phyloP scores from a whole-genome alignment of 2,888 invertebrate species.

The Oxycera nigricornis region DNA sequence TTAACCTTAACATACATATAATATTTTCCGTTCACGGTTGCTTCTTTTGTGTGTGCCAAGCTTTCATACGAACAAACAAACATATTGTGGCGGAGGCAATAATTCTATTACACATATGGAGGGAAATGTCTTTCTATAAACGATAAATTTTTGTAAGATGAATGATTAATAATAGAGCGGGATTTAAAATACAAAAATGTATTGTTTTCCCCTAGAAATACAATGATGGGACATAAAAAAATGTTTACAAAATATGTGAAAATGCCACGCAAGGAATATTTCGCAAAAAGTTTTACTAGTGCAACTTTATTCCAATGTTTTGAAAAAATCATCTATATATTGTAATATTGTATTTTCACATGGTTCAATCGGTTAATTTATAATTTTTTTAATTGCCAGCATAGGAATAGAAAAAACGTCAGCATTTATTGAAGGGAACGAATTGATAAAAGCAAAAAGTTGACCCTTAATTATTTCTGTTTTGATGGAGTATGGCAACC shows the following conservation, averaged over 20 bases:
- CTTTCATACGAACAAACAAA: background rate
- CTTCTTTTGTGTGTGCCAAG: background rate
- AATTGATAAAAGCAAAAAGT: no score
- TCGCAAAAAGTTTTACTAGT: no score
- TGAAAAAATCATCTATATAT: no score
- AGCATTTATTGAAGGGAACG: no score
- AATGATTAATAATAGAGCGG: background rate
- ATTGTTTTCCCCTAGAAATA: background rate
- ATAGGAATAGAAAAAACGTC: no score
- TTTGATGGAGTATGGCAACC: no score
- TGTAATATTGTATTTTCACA: no score
- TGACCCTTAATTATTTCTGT: no score
- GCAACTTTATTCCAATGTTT: no score
- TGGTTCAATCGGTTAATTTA: no score
- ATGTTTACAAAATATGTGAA: background rate
- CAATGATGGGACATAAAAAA: background rate
- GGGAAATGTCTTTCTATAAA: conserved; percentile 15
- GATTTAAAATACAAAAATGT: background rate
- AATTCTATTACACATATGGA: conserved; percentile 30
- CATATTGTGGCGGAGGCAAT: conserved; percentile 5
- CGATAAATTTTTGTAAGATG: conserved; percentile 10
- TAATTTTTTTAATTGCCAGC: no score
- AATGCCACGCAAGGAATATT: background rate
- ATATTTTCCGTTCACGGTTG: background rate
- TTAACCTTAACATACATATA: background rate